These are phyloP conservation scores for Hylaea fasciaria DNA, from an alignment of 2,888 invertebrate species.

Conservation along the genomic window DNA sequence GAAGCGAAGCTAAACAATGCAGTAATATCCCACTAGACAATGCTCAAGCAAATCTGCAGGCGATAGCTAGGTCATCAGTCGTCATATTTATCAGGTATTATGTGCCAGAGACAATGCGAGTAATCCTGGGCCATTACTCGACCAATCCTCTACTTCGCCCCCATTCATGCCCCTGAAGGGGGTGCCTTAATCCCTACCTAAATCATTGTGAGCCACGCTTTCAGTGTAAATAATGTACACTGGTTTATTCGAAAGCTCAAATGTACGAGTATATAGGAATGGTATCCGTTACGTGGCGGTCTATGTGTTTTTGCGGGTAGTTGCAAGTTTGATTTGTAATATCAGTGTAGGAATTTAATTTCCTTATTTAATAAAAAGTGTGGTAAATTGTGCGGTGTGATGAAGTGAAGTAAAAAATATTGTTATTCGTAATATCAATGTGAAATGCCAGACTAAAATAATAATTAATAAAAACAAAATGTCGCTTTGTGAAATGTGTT, in stretches of 20 bases:
- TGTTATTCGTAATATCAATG: no score
- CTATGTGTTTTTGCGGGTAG: conserved; percentile 19
- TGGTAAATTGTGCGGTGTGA: no score
- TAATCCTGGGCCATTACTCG: conserved; percentile 25
- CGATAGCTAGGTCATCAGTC: conserved; percentile 11
- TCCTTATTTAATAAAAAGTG: no score
- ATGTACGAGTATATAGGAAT: no score
- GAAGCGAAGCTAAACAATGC: neutral
- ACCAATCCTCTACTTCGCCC: conserved; percentile 2
- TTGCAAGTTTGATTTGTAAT: neutral
- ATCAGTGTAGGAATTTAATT: no score
- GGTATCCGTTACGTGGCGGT: conserved; percentile 12
- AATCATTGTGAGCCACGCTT: conserved; percentile 40
- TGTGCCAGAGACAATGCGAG: conserved; percentile 18
- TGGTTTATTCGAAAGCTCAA: conserved; percentile 23
- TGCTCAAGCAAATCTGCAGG: neutral
- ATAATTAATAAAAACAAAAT: no score
- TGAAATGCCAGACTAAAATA: no score
- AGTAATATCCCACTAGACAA: neutral
- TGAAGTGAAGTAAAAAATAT: no score
- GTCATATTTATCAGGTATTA: conserved; percentile 16
- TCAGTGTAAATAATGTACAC: conserved; percentile 42
- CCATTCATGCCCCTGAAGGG: conserved; percentile 1
- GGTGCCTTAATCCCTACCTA: conserved; percentile 36
- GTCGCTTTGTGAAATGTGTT: no score